These are phyloP conservation scores for Mimachlamys varia DNA, from an alignment of 2,888 invertebrate species.

Conservation along the genomic window DNA sequence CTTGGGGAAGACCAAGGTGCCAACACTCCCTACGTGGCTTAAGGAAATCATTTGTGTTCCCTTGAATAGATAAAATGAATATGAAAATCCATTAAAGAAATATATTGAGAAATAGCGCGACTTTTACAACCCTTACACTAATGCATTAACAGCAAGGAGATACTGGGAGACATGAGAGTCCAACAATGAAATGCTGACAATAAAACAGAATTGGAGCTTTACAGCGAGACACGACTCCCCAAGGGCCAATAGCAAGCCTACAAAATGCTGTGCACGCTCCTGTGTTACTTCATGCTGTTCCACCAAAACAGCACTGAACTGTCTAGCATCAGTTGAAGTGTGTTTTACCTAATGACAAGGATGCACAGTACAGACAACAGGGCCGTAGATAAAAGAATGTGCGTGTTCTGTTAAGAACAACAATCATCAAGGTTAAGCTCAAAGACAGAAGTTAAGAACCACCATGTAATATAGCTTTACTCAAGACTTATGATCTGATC, in stretches of 20 bases:
- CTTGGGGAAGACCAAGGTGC: background rate
- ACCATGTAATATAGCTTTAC: background rate
- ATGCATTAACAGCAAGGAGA: slow-evolving; percentile 4
- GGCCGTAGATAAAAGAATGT: background rate
- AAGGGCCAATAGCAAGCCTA: background rate
- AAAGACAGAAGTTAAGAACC: background rate
- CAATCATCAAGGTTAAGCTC: background rate
- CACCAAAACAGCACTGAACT: background rate
- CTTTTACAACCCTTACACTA: background rate
- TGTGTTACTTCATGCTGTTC: background rate
- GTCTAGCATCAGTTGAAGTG: background rate
- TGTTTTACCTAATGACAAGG: background rate
- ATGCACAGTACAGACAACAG: background rate
- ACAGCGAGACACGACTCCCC: slow-evolving; percentile 4
- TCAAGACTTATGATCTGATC: no score
- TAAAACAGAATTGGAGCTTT: slow-evolving; percentile 31
- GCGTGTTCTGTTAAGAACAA: background rate
- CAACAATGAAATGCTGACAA: slow-evolving; percentile 8
- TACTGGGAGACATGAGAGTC: background rate
- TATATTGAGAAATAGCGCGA: background rate
- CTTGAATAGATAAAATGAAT: slow-evolving; percentile 34
- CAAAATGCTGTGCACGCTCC: background rate
- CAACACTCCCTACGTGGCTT: background rate
- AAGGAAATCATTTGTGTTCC: slow-evolving; percentile 22
- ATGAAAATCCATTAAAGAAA: slow-evolving; percentile 31